These are phyloP conservation scores for Lathronympha strigana DNA, from an alignment of 2,888 invertebrate species.

Conservation along the genomic window DNA sequence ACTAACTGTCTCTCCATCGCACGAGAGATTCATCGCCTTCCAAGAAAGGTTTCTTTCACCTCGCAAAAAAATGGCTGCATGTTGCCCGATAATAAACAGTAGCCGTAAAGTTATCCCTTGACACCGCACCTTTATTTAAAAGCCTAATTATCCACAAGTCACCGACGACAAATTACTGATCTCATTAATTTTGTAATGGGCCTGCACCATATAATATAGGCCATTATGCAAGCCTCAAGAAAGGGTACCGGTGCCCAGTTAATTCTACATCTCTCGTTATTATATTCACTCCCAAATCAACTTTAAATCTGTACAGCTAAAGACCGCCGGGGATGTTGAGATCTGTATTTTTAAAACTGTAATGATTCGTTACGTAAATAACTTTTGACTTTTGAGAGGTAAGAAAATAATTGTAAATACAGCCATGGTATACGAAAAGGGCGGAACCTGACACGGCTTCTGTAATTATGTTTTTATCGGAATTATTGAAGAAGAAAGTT, in stretches of 20 bases:
- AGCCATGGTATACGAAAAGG: constrained; percentile 34
- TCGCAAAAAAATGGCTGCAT: constrained; percentile 23
- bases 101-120: constrained; percentile 37
- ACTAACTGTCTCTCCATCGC: constrained; percentile 1
- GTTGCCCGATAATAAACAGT: constrained; percentile 32
- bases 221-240: constrained; percentile 50
- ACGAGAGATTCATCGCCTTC: constrained; percentile 4
- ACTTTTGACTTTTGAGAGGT: constrained; percentile 45
- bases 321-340: constrained; percentile 1
- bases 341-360: constrained; percentile 31
- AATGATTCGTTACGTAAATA: constrained; percentile 49
- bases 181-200: constrained; percentile 45
- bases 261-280: constrained; percentile 10
- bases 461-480: constrained; percentile 40
- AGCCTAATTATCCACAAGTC: constrained; percentile 46
- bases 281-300: constrained; percentile 25
- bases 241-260: constrained; percentile 47
- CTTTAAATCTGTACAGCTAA: constrained; percentile 38
- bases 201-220: constrained; percentile 44
- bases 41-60: constrained; percentile 12
- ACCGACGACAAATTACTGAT: constrained; percentile 46
- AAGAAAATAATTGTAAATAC: constrained; percentile 43
- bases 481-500: constrained; percentile 24
- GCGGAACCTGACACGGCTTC: constrained; percentile 36
- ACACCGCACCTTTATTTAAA: constrained; percentile 42